These are phyloP conservation scores for Himalopsyche phryganea DNA, from an alignment of 1,140 invertebrate species.

Conservation along the genomic window DNA sequence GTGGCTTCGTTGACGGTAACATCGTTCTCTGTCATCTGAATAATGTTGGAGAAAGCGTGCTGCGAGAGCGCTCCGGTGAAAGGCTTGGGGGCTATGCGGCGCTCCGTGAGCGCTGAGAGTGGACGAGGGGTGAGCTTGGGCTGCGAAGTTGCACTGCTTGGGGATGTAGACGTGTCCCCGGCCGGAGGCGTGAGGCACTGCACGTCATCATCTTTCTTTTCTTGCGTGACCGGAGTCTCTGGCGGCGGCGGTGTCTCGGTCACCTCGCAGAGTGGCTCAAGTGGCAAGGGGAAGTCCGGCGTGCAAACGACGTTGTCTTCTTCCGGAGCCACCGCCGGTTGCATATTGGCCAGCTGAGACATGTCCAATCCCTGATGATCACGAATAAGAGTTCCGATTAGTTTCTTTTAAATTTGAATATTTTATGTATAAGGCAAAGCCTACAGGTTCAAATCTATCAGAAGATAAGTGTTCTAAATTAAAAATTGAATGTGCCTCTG, in stretches of 20 bases:
- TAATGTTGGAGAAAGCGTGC: constrained; percentile 39
- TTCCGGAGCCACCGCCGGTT: constrained; percentile 10
- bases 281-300: constrained; percentile 46
- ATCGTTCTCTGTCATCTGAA: constrained; percentile 52
- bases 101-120: constrained; percentile 28
- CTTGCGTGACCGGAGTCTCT: constrained; percentile 23
- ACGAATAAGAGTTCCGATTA: neutral
- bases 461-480: neutral
- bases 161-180: constrained; percentile 33
- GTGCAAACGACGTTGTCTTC: constrained; percentile 50
- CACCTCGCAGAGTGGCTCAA: neutral
- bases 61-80: neutral
- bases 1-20: constrained; percentile 47
- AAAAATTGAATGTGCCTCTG: constrained; percentile 3
- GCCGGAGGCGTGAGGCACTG: constrained; percentile 44
- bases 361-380: constrained; percentile 46
- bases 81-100: constrained; percentile 26
- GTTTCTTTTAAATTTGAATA: too few species aligned
- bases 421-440: too few species aligned
- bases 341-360: constrained; percentile 35
- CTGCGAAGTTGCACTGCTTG: constrained; percentile 9
- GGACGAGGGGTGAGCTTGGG: constrained; percentile 32
- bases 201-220: constrained; percentile 43
- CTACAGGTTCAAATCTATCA: too few species aligned
- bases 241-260: neutral